phyloP scores from a whole-genome alignment of 2,888 invertebrate genomes.

The Pristionchus exspectatus region DNA sequence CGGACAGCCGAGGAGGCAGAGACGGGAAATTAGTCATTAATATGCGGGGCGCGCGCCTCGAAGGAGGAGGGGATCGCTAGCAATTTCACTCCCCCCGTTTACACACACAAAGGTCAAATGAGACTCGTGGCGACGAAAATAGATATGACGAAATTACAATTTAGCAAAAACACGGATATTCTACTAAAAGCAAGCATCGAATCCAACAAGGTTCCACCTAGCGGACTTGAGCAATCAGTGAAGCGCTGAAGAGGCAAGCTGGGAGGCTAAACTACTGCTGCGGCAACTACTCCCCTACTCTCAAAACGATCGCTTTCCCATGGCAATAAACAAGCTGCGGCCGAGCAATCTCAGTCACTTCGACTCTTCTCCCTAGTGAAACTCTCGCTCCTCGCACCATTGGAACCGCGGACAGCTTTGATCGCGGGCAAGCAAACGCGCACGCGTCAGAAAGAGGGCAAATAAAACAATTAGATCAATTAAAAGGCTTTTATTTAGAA shows the following conservation, averaged over 20 bases:
- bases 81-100: neutral
- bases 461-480: neutral
- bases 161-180: neutral
- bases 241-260: neutral
- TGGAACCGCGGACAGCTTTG: neutral
- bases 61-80: neutral
- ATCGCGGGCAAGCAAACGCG: neutral
- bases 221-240: neutral
- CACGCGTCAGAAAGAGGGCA: neutral
- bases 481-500: neutral
- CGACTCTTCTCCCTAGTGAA: constrained; percentile 18
- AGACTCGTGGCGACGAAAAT: neutral
- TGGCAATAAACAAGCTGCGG: constrained; percentile 40
- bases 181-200: neutral
- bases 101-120: constrained; percentile 26
- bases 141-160: neutral
- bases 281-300: neutral
- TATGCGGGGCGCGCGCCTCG: neutral
- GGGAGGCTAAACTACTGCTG: neutral
- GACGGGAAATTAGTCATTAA: constrained; percentile 36
- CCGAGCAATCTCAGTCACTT: neutral
- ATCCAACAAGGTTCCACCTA: no score
- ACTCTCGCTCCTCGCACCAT: constrained; percentile 3
- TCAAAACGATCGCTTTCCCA: constrained; percentile 37
- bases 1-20: constrained; percentile 5